Evolutionary conservation across 37 sponge, comb jelly and placozoan species (phyloP), one percentile per base, ranked within the genome.

Genomic region (Hexactinellida sp.): DNA sequence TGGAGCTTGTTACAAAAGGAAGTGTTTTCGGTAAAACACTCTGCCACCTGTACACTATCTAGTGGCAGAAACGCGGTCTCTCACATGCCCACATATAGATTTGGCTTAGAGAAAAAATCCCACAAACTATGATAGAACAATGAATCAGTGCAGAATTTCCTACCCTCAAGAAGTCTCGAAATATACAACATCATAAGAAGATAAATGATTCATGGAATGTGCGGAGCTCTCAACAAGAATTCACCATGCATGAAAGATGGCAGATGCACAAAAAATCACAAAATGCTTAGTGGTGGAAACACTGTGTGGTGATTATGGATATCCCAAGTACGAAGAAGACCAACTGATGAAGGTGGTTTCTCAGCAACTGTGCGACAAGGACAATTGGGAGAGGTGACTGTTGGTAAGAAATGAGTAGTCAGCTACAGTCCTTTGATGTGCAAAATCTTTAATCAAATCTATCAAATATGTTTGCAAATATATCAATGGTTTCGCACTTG

Each of bases 391-490:
- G 83, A 83, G 23, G 36, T n/a, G 7, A 38, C 36, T 24, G 84
- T 88, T 3, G 87, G 88, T 85, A 90, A 91, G 71, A 55, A 83
- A 54, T 87, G 84, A 83, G 82, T 92, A 37, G 90, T 92, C 9
- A 85, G 88, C 25, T 85, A 92, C 83, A 87, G 55, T 83, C 90
- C 86, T 0, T 90, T 30, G 47, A 54, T 92, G 37, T 37, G 37
- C 0, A 36, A 36, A 38, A 38, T 63, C 30, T 82, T 76, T 30
- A 54, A 71, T 91, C 63, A 91, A 21, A 13, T 47, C 87, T 34
- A 85, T 91, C n/a, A 85, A 88, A 55, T 91, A 92, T 83, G 83
- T 88, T 25, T 83, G 82, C 36, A 92, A 88, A 83, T 0, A 91
- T 89, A 84, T 90, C 0, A n/a, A 38, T 82, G 37, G 0, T 0